These are phyloP conservation scores for Drosophila auraria DNA, from an alignment of 1,140 invertebrate genomes.

Conservation along the genomic window DNA sequence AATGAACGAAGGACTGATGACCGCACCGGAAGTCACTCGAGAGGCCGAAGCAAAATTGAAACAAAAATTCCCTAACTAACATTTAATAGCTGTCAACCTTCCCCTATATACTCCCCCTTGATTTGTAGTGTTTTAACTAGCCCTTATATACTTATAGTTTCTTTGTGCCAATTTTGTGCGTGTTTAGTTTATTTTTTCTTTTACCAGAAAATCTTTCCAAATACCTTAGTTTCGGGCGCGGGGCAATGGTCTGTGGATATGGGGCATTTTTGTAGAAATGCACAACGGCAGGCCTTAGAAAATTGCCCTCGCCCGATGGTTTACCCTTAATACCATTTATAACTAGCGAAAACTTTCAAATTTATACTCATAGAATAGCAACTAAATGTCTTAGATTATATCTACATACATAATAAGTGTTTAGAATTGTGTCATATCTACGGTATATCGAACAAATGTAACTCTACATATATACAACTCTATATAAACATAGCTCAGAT, in stretches of 20 bases:
- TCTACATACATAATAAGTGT: slow-evolving; percentile 67
- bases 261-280: slow-evolving; percentile 64
- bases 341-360: slow-evolving; percentile 30
- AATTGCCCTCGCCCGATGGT: slow-evolving; percentile 23
- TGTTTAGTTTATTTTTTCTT: slow-evolving; percentile 38
- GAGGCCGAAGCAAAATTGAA: slow-evolving; percentile 37
- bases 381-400: slow-evolving; percentile 71
- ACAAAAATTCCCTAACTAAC: slow-evolving; percentile 35
- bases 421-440: slow-evolving; percentile 76
- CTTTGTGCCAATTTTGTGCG: slow-evolving; percentile 20
- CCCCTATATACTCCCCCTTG: slow-evolving; percentile 25
- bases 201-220: slow-evolving; percentile 6
- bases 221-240: slow-evolving; percentile 30
- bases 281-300: slow-evolving; percentile 46
- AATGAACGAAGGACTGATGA: slow-evolving; percentile 34
- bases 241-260: slow-evolving; percentile 33
- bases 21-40: slow-evolving; percentile 20
- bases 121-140: slow-evolving; percentile 63
- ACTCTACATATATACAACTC: slow-evolving; percentile 51
- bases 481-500: slow-evolving; percentile 71
- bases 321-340: slow-evolving; percentile 5
- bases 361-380: slow-evolving; percentile 57
- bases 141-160: slow-evolving; percentile 52
- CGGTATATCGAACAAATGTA: slow-evolving; percentile 51
- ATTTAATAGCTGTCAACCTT: slow-evolving; percentile 62